These are phyloP conservation scores for Saimiri boliviensis DNA, from an alignment of 2,113 vertebrate genomes.

Conservation along the genomic window DNA sequence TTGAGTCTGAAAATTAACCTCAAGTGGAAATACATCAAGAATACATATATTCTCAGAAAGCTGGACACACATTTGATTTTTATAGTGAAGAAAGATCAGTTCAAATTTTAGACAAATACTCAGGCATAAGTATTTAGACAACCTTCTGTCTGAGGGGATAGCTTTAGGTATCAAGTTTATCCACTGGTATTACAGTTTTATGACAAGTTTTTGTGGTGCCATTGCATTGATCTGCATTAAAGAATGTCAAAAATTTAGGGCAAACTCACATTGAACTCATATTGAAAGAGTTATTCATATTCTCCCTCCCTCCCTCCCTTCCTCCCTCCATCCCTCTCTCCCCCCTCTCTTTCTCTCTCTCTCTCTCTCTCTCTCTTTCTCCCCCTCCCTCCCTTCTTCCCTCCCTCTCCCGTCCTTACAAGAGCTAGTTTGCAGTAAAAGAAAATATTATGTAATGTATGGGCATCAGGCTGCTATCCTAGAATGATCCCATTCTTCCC, in stretches of 20 bases:
- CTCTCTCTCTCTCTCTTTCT: rapidly evolving
- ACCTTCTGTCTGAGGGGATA: not conserved
- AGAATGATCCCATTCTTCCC: not conserved
- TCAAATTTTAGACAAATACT: conserved; percentile 15
- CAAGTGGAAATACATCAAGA: not conserved
- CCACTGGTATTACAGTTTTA: not conserved
- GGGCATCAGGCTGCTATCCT: rapidly evolving
- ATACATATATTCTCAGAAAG: not conserved
- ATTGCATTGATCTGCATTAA: not conserved
- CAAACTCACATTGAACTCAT: not conserved
- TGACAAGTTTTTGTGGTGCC: not conserved
- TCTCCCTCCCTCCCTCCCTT: no score
- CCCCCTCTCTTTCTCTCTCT: rapidly evolving
- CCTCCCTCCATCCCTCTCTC: no score
- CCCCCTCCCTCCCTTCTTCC: not conserved
- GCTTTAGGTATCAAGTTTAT: not conserved
- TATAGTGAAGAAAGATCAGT: not conserved
- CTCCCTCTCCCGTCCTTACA: not conserved
- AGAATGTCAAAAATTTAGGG: not conserved
- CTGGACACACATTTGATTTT: not conserved
- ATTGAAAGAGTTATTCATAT: not conserved
- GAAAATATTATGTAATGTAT: not conserved
- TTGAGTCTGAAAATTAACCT: not conserved
- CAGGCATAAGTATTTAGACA: not conserved
- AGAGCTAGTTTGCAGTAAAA: not conserved